Base-by-base conservation (phyloP, 2,113 vertebrate species). In the Scytalopus superciliaris region DNA sequence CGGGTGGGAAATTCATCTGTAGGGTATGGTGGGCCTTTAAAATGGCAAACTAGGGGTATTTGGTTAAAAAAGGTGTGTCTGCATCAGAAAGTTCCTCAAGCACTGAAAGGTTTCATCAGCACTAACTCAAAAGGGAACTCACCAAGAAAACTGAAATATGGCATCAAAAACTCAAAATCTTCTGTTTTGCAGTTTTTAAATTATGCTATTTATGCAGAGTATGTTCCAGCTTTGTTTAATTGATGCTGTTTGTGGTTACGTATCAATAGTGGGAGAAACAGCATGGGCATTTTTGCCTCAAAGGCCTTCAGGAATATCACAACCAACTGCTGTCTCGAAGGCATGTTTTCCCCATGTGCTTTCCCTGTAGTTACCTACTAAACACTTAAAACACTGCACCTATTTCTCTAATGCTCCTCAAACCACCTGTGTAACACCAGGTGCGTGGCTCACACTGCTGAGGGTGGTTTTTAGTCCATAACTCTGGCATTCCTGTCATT, bases 401-500 rank as follows among this genome's bases (percentile, higher is more conserved):
- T 3, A 8, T 27, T 52, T 64, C 27, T 23, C 59, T 33, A 23
- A 30, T 56, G 68, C 74, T 37, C 82, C 39, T 37, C 3, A 49
- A 27, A 25, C 7, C 62, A 3, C 0, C 1, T 3, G 37, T 50
- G 7, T 33, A 1, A 19, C 15, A 2, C 9, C 1, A 7, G 35
- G 6, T 4, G 37, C 0, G 6, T 16, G 47, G 37, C 35, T 10
- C 1, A 0, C 1, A 14, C 62, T 64, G 49, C 47, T 9, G 19
- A 13, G 40, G 19, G 13, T 3, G 28, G 27, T 2, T 22, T 42
- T 19, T 10, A 19, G 19, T 1, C 25, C 5, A 0, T 1, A 3
- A 2, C 10, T 30, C 4, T 0, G 3, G 13, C 7, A 5, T 27
- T 52, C 10, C n/a, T 24, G 2, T 19, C 15, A 0, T 33, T 18